A percentile compares a stretch with the other conserved stretches of the same genome.
phyloP scores from a whole-genome alignment of 2,888 invertebrate species.

The Eugnorisma glareosa region DNA sequence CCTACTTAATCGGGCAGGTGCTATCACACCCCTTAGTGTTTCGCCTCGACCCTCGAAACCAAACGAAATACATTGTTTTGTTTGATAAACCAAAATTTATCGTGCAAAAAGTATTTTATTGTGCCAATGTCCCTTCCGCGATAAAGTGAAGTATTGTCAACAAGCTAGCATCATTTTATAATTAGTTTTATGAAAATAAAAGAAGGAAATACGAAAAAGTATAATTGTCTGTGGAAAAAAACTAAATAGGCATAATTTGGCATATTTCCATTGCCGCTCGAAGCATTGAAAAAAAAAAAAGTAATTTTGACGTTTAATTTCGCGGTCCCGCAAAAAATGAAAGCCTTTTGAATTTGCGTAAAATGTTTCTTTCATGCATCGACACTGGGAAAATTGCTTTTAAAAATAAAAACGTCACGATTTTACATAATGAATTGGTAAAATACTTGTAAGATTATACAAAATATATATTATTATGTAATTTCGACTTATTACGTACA shows the following conservation, averaged over 20 bases:
- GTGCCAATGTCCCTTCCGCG: slow-evolving; percentile 22
- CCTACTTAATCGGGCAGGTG: slow-evolving; percentile 63
- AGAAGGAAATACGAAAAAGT: not conserved
- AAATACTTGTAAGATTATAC: slow-evolving; percentile 11
- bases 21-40: slow-evolving; percentile 46
- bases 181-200: slow-evolving; percentile 10
- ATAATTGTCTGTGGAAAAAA: not conserved
- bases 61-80: slow-evolving; percentile 50
- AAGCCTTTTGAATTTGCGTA: slow-evolving; percentile 14
- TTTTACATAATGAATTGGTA: slow-evolving; percentile 8
- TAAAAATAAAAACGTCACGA: slow-evolving; percentile 15
- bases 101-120: slow-evolving; percentile 58
- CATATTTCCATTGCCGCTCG: not conserved
- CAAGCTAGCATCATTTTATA: slow-evolving; percentile 7
- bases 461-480: slow-evolving; percentile 16
- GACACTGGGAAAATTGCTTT: slow-evolving; percentile 23
- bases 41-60: slow-evolving; percentile 36
- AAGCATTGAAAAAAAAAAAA: slow-evolving; percentile 17
- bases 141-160: slow-evolving; percentile 35
- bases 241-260: not conserved
- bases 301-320: slow-evolving; percentile 46
- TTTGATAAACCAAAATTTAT: slow-evolving; percentile 51
- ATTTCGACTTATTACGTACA: not conserved
- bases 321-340: slow-evolving; percentile 32
- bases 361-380: slow-evolving; percentile 15